A percentile compares a stretch with the other conserved stretches of the same genome.
These are phyloP conservation scores for Brachionus manjavacas DNA, from an alignment of 1,140 invertebrate genomes.

Conservation along the genomic window DNA sequence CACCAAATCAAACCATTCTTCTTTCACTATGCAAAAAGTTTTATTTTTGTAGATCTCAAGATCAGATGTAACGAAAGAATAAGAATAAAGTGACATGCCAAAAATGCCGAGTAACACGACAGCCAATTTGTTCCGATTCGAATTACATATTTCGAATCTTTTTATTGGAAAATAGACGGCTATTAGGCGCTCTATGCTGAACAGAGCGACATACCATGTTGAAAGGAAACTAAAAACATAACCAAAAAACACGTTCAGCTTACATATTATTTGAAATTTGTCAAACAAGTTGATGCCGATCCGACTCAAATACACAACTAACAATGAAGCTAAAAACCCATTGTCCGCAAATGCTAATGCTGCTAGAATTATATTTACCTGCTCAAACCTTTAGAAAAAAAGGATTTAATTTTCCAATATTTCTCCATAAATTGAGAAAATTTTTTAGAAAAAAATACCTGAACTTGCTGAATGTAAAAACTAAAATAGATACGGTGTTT, in stretches of 20 bases:
- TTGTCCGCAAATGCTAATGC: constrained; percentile 61
- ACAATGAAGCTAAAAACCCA: constrained; percentile 57
- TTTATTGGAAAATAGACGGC: constrained; percentile 51
- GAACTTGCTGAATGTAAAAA: not conserved
- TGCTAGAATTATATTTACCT: constrained; percentile 61
- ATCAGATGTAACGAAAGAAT: constrained; percentile 47
- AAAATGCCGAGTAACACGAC: constrained; percentile 45
- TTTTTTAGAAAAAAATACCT: not conserved
- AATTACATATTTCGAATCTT: constrained; percentile 48
- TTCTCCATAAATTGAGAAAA: not conserved
- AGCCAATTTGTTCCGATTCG: constrained; percentile 46
- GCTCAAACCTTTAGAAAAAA: constrained; percentile 57
- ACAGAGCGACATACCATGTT: constrained; percentile 55
- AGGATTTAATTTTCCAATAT: not conserved
- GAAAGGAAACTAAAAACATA: constrained; percentile 54
- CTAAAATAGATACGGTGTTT: constrained; percentile 1
- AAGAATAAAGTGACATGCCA: constrained; percentile 46
- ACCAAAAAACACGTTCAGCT: constrained; percentile 50
- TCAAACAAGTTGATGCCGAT: constrained; percentile 54
- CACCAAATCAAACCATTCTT: constrained; percentile 9
- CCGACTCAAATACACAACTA: constrained; percentile 60
- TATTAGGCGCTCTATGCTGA: constrained; percentile 55
- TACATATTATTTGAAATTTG: constrained; percentile 46
- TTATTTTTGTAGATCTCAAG: not conserved
- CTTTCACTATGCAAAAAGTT: not conserved